Evolutionary conservation across 2,888 invertebrate species (phyloP).

Genomic region (Hirtodrosophila cameraria): DNA sequence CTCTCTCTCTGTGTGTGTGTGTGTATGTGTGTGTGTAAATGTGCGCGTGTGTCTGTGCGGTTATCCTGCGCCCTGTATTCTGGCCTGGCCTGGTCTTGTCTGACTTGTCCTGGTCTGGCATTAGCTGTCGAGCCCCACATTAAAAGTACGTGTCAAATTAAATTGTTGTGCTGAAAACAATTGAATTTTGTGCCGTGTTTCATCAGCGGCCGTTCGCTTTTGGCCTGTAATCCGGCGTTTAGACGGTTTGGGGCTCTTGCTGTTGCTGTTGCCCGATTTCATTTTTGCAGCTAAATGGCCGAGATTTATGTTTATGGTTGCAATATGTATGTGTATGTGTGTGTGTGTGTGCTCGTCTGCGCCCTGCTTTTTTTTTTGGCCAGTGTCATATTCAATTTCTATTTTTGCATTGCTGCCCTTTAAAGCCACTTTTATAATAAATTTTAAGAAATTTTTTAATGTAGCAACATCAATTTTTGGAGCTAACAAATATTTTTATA

Average conservation of each 20-base stretch:
- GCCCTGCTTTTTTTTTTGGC: constrained; percentile 3
- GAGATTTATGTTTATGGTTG: constrained; percentile 65
- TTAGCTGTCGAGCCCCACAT: constrained; percentile 67
- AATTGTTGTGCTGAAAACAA: constrained; percentile 75
- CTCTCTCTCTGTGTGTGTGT: constrained; percentile 8
- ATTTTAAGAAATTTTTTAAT: too few species aligned
- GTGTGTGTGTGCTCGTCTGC: constrained; percentile 6
- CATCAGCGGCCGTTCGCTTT: constrained; percentile 48
- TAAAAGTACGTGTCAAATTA: constrained; percentile 78
- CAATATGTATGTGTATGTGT: constrained; percentile 22
- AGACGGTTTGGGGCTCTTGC: constrained; percentile 34
- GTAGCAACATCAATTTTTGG: too few species aligned
- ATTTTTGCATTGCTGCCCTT: constrained; percentile 13
- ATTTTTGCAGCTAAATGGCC: constrained; percentile 56
- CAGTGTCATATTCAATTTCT: constrained; percentile 28
- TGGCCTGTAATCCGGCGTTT: constrained; percentile 46
- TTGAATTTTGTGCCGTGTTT: constrained; percentile 72
- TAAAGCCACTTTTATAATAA: constrained; percentile 1
- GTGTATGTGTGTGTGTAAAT: constrained; percentile 3
- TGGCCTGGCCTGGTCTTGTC: constrained; percentile 4
- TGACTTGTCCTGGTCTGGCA: constrained; percentile 41
- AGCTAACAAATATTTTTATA: too few species aligned
- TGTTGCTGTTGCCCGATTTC: constrained; percentile 54
- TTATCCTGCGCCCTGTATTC: constrained; percentile 18
- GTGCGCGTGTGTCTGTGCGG: constrained; percentile 20